Base-by-base conservation (phyloP, 2,113 vertebrate species). In the Forbesichthys papilliferus region DNA sequence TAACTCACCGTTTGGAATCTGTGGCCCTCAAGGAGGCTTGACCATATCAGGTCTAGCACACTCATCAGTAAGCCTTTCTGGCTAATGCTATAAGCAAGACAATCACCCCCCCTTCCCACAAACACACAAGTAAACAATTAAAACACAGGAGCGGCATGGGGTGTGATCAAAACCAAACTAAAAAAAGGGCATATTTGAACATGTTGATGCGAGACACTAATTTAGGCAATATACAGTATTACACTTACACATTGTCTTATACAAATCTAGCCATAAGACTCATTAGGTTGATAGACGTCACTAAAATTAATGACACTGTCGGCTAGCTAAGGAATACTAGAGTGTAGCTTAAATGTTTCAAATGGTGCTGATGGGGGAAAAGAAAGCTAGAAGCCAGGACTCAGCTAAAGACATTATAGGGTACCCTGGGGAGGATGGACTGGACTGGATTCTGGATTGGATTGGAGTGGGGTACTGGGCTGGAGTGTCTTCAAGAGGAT, bases 1-100 rank as follows among this genome's bases (percentile, higher is more conserved):
- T 83, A 77, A 68, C 66, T 84, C 79, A 67, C 48, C 36, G 66
- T 76, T 74, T 68, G 66, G 64, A 55, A 70, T 68, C 71, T 77
- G 79, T 61, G 66, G 54, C 8, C 5, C 71, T 73, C 70, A 70
- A 62, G 51, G 58, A 16, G 16, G 54, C 11, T 66, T 4, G 59
- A 58, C 58, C 54, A 64, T 73, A 81, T 69, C 48, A 42, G 73
- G 71, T 61, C 42, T 9, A 75, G 66, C 66, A 69, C 48, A 11
- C 66, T 66, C 68, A 59, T 77, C 73, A 66, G 60, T n/a, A 55
- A 27, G 63, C 54, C 63, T 53, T 73, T 33, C 14, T 18, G 73
- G 64, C 13, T 16, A 46, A 60, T 46, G 51, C 34, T 9, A 58
- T 12, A 48, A 33, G 34, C 51, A 16, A 14, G 11, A 5, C 6